Base-by-base conservation (phyloP, 2,113 vertebrate species). In the Melospiza melodia region DNA sequence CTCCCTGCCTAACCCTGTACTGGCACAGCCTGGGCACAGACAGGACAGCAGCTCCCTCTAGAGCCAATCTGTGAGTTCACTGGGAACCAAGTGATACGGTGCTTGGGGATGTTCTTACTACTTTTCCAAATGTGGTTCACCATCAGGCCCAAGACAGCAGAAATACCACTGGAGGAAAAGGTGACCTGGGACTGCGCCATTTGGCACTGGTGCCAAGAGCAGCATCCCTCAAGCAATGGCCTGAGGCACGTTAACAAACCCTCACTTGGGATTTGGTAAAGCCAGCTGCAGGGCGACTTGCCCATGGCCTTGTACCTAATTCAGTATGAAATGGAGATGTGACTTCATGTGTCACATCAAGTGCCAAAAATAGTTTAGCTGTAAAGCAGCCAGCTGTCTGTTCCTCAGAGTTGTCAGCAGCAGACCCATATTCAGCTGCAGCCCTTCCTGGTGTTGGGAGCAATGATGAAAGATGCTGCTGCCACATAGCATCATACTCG, bases 401-500 rank as follows among this genome's bases (percentile, higher is more conserved):
- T 49, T 62, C 52, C 46, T 74, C 55, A 1, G 37, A 76, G 28
- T 35, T 63, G 57, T 49, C 57, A 59, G 39, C 4, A 6, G 61
- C 77, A 79, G 54, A 89, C 23, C 30, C 43, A 3, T 24, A 49
- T 30, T 88, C 58, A 55, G 57, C 31, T 49, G 33, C 31, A 67
- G 49, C 51, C n/a, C 33, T 21, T 2, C 5, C 31, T n/a, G 15
- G 28, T 63, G 28, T 4, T 0, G 0, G 19, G 14, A 16, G 57
- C 37, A 31, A 24, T 1, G 1, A 43, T 6, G 62, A 49, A 74
- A 91, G 68, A 30, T 15, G 21, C 65, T 87, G 57, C 66, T 75
- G 89, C 62, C 51, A 33, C 1, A 0, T 3, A 4, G 37, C 37
- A 25, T 5, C 1, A 3, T 8, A 10, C 54, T 30, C 1, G 2